Evolutionary conservation across 2,113 vertebrate genomes (phyloP), one percentile per base, ranked within the genome.

Genomic region (Sarotherodon lohbergeri): DNA sequence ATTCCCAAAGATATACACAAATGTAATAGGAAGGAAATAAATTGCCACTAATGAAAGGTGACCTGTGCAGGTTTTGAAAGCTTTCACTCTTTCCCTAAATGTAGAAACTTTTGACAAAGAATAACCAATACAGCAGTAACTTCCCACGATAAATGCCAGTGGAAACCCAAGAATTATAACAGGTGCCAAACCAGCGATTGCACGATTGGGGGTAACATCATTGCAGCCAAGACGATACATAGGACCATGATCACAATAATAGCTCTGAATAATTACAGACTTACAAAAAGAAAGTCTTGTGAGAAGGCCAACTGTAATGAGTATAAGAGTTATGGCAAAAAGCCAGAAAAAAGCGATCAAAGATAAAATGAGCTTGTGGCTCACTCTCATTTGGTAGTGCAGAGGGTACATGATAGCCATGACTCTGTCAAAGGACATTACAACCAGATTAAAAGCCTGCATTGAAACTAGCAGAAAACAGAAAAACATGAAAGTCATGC

Each of bases 41-140:
- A 95, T 63, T 4, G 89, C 89, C 13, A 95, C 93, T 10, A 93
- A 82, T 13, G 82, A 87, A 1, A 95, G 79, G 68, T 95, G 94
- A 79, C 34, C 90, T 57, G n/a, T 88, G 56, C 93, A 94, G 1
- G 94, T 94, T 84, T 88, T 94, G 6, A 94, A 80, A 4, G 90
- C 93, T 16, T 91, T 94, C 2, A 87, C 1, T 29, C 43, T 48
- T 48, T 48, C 43, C 13, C 43, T 6, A 48, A 6, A 16, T 48
- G 43, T 48, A 48, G 12, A 48, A 14, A 14, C 3, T 48, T 14
- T 93, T 39, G 82, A 4, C 54, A 95, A 55, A 2, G 93, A 34
- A 14, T 5, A 81, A 7, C 46, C 59, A 48, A 86, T 86, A 56
- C 32, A 68, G 46, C 73, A 3, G 9, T 84, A 84, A 76, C 82